Conservation (phyloP, 2,888 invertebrate species). For the Zele albiditarsus region DNA sequence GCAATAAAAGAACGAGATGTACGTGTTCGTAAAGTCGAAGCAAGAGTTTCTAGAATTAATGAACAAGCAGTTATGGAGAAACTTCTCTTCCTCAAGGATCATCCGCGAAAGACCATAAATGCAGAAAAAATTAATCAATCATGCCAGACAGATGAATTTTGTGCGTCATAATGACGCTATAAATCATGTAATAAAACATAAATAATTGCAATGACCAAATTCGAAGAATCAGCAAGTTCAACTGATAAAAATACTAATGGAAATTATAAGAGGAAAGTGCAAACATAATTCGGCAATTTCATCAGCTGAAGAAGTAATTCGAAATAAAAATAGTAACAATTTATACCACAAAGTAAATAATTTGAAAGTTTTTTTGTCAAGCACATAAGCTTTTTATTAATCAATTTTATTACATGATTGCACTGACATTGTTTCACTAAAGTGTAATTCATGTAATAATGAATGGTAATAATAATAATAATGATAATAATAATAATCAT, state of each 20-base stretch:
- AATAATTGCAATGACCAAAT: neutral
- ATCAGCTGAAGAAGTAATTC: too few relatives aligned
- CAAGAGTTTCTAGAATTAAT: slow-evolving; percentile 52
- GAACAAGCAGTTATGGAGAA: slow-evolving; percentile 55
- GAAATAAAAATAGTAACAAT: neutral
- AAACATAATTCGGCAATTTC: slow-evolving; percentile 40
- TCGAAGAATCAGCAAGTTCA: slow-evolving; percentile 13
- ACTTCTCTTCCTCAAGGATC: slow-evolving; percentile 53
- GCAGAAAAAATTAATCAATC: slow-evolving; percentile 31
- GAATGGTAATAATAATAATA: slow-evolving; percentile 55
- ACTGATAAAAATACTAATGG: neutral
- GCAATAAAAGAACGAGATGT: slow-evolving; percentile 53
- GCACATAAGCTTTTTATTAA: slow-evolving; percentile 72
- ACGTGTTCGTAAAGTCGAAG: slow-evolving; percentile 49
- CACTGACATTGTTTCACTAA: slow-evolving; percentile 71
- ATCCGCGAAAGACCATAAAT: slow-evolving; percentile 39
- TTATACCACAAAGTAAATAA: slow-evolving; percentile 13
- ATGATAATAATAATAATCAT: slow-evolving; percentile 51
- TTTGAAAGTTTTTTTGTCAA: slow-evolving; percentile 52
- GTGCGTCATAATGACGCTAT: neutral
- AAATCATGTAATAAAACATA: slow-evolving; percentile 26
- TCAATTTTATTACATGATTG: slow-evolving; percentile 72
- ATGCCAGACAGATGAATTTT: slow-evolving; percentile 24
- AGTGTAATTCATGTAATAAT: slow-evolving; percentile 64
- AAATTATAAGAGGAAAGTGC: too few relatives aligned